These are phyloP conservation scores for Nemoura dubitans DNA, from an alignment of 2,888 invertebrate genomes.

Conservation along the genomic window DNA sequence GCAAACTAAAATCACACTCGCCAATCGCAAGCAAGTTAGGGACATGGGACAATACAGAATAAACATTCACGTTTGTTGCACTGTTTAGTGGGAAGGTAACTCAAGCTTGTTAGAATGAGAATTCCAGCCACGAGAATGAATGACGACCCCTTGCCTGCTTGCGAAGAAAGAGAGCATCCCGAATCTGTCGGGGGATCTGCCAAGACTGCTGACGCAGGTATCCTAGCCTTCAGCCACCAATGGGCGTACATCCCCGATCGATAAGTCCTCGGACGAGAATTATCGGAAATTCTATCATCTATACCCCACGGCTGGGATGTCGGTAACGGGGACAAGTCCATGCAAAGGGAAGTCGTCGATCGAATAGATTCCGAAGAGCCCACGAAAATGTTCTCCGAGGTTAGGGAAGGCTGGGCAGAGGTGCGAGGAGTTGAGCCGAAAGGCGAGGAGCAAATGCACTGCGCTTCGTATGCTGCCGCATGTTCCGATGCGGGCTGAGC, in stretches of 20 bases:
- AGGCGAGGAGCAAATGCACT: slow-evolving; percentile 77
- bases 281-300: not conserved
- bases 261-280: slow-evolving; percentile 67
- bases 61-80: not conserved
- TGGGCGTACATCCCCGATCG: slow-evolving; percentile 88
- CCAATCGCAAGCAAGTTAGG: slow-evolving; percentile 4
- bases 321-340: slow-evolving; percentile 58
- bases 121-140: slow-evolving; percentile 32
- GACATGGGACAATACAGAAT: not conserved
- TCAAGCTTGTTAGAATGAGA: slow-evolving; percentile 30
- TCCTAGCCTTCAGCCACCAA: slow-evolving; percentile 91
- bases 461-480: slow-evolving; percentile 62
- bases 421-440: slow-evolving; percentile 77
- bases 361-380: slow-evolving; percentile 65
- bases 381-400: slow-evolving; percentile 66
- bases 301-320: slow-evolving; percentile 57
- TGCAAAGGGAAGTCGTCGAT: slow-evolving; percentile 64
- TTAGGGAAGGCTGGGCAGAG: slow-evolving; percentile 68
- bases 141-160: slow-evolving; percentile 61
- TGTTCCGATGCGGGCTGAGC: slow-evolving; percentile 7
- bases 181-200: slow-evolving; percentile 40
- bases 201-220: slow-evolving; percentile 64
- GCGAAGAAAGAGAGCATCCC: slow-evolving; percentile 58
- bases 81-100: not conserved
- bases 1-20: not conserved